Base-by-base conservation (phyloP, 2,113 vertebrate genomes). In the Regulus satrapa region DNA sequence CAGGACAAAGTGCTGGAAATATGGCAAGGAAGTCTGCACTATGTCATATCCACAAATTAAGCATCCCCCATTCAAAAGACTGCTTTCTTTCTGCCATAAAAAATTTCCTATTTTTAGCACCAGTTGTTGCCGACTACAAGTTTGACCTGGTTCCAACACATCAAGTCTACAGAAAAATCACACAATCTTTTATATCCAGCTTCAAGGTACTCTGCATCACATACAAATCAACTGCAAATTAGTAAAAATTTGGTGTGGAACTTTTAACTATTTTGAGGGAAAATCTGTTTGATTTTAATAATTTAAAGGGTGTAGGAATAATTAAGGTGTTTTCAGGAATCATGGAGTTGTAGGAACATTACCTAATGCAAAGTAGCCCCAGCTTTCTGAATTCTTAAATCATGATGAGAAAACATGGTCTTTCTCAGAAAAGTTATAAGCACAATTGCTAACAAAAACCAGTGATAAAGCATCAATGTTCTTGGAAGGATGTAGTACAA, bases 1-100 rank as follows among this genome's bases (percentile, higher is more conserved):
- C 68, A 81, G 62, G 46, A 94, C 24, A 71, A 92, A 95, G 41
- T 61, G 73, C 77, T 95, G 80, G 36, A 89, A 95, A 94, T 82
- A 71, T 12, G 69, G 77, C 80, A 91, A 95, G 84, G 36, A 96
- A 92, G 26, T 46, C 84, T 95, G 77, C 80, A 79, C 73, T 78
- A 43, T 74, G 72, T 92, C 89, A 81, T 87, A 75, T n/a, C 62
- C 45, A 80, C 79, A 81, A 82, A 94, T 81, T 29, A 91, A 67
- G 38, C 45, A 92, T 55, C 25, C 26, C 31, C 4, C 18, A 7
- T 66, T 92, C 72, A 43, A 77, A 94, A 88, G 64, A 14, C n/a
- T 71, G 31, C 46, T 86, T 88, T 95, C 26, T 31, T 58, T 78
- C 38, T 54, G 31, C 28, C n/a, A 26, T 26, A 81, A 51, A 84